Evolutionary conservation across 1,140 invertebrate species (phyloP).

Genomic region (Conus betulinus): DNA sequence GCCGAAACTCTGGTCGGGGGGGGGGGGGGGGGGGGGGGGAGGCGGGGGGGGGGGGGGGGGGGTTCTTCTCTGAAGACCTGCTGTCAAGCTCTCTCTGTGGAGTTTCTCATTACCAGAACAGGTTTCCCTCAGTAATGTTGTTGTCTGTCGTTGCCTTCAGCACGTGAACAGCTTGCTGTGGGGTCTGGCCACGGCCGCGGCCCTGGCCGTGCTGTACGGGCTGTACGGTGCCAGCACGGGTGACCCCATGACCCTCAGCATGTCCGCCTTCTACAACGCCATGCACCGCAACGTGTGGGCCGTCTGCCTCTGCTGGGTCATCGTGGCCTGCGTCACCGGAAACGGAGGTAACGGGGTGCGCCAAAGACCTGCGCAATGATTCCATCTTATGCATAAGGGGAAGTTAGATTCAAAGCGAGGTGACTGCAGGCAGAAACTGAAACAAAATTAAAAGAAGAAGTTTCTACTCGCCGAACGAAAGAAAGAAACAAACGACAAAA

Average conservation of each 20-base stretch:
- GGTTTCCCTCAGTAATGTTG: neutral
- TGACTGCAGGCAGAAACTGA: too few species aligned
- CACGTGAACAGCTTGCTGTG: constrained; percentile 38
- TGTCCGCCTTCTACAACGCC: constrained; percentile 67
- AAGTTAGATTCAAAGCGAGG: too few species aligned
- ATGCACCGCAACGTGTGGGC: constrained; percentile 72
- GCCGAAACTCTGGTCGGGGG: too few species aligned
- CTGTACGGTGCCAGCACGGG: constrained; percentile 48
- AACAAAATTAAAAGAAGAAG: too few species aligned
- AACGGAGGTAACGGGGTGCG: constrained; percentile 56
- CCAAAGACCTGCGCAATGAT: too few species aligned
- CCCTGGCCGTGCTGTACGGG: constrained; percentile 57
- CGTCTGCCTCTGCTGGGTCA: constrained; percentile 74
- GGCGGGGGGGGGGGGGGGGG: too few species aligned
- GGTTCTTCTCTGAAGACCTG: too few species aligned
- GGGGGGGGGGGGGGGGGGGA: too few species aligned
- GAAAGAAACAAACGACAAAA: too few species aligned
- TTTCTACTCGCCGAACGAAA: too few species aligned
- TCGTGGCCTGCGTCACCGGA: constrained; percentile 72
- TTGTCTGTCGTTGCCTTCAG: neutral
- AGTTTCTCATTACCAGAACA: neutral
- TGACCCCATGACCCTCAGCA: constrained; percentile 32
- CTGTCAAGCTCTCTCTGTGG: too few species aligned
- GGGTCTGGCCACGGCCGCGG: constrained; percentile 43
- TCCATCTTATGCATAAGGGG: too few species aligned